Evolutionary conservation across 92 coral and sea anemone species (phyloP).

Genomic region (Epizoanthus rinbou): DNA sequence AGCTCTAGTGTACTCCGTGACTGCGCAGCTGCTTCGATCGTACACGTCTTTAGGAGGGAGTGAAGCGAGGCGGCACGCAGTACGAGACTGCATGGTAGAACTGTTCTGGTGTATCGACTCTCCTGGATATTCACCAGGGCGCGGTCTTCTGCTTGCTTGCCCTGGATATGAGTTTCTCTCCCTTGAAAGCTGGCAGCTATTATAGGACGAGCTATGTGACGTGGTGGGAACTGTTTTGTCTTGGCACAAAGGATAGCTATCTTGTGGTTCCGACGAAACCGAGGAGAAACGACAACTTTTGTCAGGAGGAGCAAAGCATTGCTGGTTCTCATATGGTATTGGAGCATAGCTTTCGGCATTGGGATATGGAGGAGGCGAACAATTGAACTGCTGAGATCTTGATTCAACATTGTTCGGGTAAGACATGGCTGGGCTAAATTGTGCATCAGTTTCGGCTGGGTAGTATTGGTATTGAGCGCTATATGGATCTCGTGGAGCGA

Average conservation of each 20-base stretch:
- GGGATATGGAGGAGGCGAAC: conserved; percentile 54
- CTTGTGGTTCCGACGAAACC: neutral
- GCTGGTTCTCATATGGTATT: conserved; percentile 38
- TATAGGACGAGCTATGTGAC: neutral
- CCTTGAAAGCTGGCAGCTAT: conserved; percentile 20
- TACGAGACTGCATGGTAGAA: conserved; percentile 40
- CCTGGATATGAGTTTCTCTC: neutral
- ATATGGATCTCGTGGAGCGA: conserved; percentile 43
- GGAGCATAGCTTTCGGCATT: conserved; percentile 47
- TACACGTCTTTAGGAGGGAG: conserved; percentile 25
- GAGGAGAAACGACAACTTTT: conserved; percentile 37
- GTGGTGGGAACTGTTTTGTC: neutral
- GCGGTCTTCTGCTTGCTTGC: conserved; percentile 13
- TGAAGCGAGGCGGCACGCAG: conserved; percentile 83
- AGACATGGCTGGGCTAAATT: conserved; percentile 41
- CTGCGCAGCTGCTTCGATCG: conserved; percentile 41
- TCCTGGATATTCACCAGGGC: conserved; percentile 7
- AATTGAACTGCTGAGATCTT: conserved; percentile 48
- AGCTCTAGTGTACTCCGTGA: conserved; percentile 16
- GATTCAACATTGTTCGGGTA: neutral
- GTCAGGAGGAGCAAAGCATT: neutral
- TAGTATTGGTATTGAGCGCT: conserved; percentile 43
- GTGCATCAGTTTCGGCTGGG: conserved; percentile 39
- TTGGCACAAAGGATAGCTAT: neutral
- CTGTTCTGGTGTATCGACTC: conserved; percentile 9